A percentile compares a stretch with the other conserved stretches of the same genome.
Evolutionary conservation across 2,888 invertebrate genomes (phyloP).

Genomic region (Caenorhabditis sp.): DNA sequence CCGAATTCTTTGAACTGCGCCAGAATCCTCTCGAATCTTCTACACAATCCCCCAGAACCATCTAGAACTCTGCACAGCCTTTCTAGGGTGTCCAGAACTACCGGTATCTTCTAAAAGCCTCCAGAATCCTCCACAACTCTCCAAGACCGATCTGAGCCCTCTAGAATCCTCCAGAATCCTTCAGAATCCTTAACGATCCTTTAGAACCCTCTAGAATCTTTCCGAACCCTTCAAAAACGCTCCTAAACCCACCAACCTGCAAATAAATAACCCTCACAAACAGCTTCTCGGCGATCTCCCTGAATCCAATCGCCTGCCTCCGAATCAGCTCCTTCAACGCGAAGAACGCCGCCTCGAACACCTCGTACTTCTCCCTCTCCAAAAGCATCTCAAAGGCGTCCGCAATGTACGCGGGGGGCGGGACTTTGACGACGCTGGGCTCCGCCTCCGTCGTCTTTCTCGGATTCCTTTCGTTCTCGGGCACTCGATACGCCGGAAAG

Average conservation of each 20-base stretch:
- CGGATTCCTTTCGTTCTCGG: slow-evolving; percentile 38
- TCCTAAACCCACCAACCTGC: too few species aligned
- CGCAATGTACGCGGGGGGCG: slow-evolving; percentile 40
- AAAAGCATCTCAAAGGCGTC: slow-evolving; percentile 54
- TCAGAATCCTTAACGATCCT: too few species aligned
- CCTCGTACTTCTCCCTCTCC: slow-evolving; percentile 60
- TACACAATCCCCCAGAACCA: too few species aligned
- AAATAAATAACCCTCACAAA: slow-evolving; percentile 51
- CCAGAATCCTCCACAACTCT: too few species aligned
- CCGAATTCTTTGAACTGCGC: too few species aligned
- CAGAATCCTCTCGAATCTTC: too few species aligned
- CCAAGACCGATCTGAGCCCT: too few species aligned
- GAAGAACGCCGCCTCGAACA: slow-evolving; percentile 59
- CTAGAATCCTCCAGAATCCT: too few species aligned
- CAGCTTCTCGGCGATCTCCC: slow-evolving; percentile 41
- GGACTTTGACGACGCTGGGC: neutral
- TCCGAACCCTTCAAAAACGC: neutral
- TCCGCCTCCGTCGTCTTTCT: slow-evolving; percentile 47
- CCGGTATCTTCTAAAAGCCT: too few species aligned
- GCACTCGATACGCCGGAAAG: slow-evolving; percentile 46
- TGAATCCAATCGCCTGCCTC: slow-evolving; percentile 56
- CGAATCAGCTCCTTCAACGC: slow-evolving; percentile 42
- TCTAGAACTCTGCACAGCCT: too few species aligned
- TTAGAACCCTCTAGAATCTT: neutral
- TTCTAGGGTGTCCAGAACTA: too few species aligned